These are phyloP conservation scores for Rhopalosiphum nymphaeae DNA, from an alignment of 2,888 invertebrate species.

Conservation along the genomic window DNA sequence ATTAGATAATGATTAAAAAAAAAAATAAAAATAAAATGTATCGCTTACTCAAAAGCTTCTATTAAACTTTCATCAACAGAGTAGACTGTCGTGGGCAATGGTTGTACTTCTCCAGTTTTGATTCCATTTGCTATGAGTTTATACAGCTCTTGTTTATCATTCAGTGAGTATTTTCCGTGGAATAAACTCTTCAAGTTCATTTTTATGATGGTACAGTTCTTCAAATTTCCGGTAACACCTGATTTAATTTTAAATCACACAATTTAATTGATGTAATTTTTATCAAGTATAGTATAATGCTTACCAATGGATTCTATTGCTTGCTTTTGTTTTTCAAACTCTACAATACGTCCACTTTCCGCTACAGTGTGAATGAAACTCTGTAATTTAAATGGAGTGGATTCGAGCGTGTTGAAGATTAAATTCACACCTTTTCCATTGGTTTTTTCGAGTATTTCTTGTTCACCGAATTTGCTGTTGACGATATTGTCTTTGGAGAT, in stretches of 20 bases:
- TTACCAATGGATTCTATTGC: slow-evolving; percentile 58
- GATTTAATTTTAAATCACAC: not conserved
- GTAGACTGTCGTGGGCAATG: slow-evolving; percentile 58
- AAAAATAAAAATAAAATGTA: not conserved
- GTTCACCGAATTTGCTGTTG: slow-evolving; percentile 91
- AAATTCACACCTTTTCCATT: slow-evolving; percentile 93
- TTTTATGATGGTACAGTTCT: slow-evolving; percentile 57
- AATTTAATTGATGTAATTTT: not conserved
- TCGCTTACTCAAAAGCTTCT: slow-evolving; percentile 60
- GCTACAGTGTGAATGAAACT: slow-evolving; percentile 59
- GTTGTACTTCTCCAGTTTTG: slow-evolving; percentile 61
- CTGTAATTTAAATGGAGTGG: slow-evolving; percentile 69
- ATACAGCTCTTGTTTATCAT: slow-evolving; percentile 51
- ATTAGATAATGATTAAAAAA: not conserved
- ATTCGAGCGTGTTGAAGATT: slow-evolving; percentile 93
- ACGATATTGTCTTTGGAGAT: slow-evolving; percentile 85
- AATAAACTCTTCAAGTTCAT: slow-evolving; percentile 61
- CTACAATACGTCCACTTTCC: slow-evolving; percentile 61
- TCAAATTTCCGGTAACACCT: slow-evolving; percentile 66
- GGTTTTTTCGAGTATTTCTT: slow-evolving; percentile 85
- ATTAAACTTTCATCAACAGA: slow-evolving; percentile 34
- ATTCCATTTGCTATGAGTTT: slow-evolving; percentile 62
- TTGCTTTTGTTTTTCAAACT: slow-evolving; percentile 59
- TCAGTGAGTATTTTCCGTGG: slow-evolving; percentile 45
- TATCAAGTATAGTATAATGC: not conserved